These are phyloP conservation scores for Platorchestia sp. DNA, from an alignment of 1,140 invertebrate genomes.

Conservation along the genomic window DNA sequence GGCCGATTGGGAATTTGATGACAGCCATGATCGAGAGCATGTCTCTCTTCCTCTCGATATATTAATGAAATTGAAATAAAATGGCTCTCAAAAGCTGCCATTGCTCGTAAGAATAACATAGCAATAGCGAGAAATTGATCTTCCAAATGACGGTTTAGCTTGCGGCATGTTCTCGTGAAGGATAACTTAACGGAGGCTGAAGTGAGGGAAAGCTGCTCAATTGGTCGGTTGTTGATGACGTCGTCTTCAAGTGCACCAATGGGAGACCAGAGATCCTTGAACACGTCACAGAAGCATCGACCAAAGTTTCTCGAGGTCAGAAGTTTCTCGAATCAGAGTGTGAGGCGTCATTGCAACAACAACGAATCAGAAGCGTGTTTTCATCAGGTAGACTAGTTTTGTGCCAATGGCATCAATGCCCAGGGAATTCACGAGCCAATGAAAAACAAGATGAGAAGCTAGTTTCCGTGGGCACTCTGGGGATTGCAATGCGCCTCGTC, in stretches of 20 bases:
- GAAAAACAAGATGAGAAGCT: neutral
- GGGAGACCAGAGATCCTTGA: neutral
- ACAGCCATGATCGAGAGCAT: constrained; percentile 51
- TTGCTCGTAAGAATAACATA: neutral
- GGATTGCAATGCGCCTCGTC: constrained; percentile 46
- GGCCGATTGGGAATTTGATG: constrained; percentile 50
- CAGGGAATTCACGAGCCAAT: constrained; percentile 40
- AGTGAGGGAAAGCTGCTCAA: neutral
- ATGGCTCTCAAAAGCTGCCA: neutral
- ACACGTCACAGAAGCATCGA: constrained; percentile 20
- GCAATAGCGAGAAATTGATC: neutral
- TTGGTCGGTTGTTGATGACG: constrained; percentile 8
- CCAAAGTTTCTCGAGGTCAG: neutral
- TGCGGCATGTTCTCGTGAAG: constrained; percentile 10
- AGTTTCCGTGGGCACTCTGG: constrained; percentile 15
- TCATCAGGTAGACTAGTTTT: neutral
- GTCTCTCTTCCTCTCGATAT: constrained; percentile 33
- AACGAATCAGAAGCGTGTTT: neutral
- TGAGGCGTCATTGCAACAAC: neutral
- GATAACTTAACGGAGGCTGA: constrained; percentile 51
- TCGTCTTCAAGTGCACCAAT: neutral
- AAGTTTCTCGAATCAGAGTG: neutral
- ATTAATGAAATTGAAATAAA: neutral
- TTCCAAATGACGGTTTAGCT: neutral
- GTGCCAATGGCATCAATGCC: constrained; percentile 50